These are phyloP conservation scores for Eremophila alpestris DNA, from an alignment of 2,797 vertebrate genomes.

Conservation along the genomic window DNA sequence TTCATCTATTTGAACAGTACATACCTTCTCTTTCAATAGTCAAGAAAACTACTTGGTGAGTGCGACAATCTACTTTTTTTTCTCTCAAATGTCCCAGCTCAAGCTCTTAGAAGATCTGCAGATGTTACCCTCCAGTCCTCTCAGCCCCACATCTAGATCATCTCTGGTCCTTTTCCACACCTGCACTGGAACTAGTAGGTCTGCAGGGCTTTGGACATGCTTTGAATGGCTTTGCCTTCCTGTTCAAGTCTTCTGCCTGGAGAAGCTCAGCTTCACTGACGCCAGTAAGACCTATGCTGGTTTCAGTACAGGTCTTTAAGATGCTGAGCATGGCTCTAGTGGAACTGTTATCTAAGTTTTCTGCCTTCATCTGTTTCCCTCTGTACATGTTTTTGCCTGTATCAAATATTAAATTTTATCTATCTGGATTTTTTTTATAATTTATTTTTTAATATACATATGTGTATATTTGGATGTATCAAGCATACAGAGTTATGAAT, in stretches of 20 bases:
- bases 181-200: not conserved
- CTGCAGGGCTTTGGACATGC: not conserved
- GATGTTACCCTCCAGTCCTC: not conserved
- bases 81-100: not conserved
- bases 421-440: not conserved
- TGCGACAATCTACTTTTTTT: not conserved
- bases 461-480: not conserved
- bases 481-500: not conserved
- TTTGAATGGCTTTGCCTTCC: not conserved
- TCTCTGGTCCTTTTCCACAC: not conserved
- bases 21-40: not conserved
- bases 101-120: not conserved
- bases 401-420: not conserved
- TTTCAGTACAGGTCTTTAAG: not conserved
- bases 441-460: not conserved
- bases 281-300: not conserved
- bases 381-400: not conserved
- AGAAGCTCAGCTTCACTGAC: not conserved
- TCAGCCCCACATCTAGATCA: fast-evolving
- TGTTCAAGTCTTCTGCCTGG: not conserved
- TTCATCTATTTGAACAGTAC: not conserved
- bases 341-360: not conserved
- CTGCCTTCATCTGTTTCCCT: not conserved
- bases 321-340: not conserved
- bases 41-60: not conserved